Evolutionary conservation across 2,797 vertebrate species (phyloP).

Genomic region (Sparus aurata): DNA sequence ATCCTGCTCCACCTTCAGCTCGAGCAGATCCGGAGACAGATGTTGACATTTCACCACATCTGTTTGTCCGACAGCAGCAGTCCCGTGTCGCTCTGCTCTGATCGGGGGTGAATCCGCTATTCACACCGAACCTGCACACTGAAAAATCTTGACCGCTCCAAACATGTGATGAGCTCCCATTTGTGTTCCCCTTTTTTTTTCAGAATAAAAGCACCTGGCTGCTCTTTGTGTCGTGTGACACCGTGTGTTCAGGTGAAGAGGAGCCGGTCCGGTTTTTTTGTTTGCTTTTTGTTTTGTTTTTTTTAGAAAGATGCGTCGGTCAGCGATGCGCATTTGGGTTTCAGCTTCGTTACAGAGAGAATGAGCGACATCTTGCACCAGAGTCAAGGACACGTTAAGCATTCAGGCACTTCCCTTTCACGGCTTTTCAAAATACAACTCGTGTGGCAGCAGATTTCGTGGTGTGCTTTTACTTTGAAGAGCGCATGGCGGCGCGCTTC

Average conservation of each 20-base stretch:
- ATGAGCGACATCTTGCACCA: slow-evolving; percentile 71
- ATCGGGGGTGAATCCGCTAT: slow-evolving; percentile 32
- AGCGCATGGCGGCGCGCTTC: accelerated
- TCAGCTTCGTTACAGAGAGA: slow-evolving; percentile 55
- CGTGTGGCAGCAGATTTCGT: accelerated
- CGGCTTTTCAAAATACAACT: slow-evolving; percentile 52
- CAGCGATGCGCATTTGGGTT: slow-evolving; percentile 67
- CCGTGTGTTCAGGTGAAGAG: background rate
- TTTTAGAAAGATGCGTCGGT: slow-evolving; percentile 42
- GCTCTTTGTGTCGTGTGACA: background rate
- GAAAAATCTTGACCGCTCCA: slow-evolving; percentile 56
- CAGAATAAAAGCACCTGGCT: slow-evolving; percentile 35
- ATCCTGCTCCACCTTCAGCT: slow-evolving; percentile 70
- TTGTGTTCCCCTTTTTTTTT: slow-evolving; percentile 21
- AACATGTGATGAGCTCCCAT: slow-evolving; percentile 54
- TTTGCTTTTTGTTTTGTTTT: background rate
- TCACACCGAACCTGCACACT: slow-evolving; percentile 46
- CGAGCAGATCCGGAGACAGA: slow-evolving; percentile 68
- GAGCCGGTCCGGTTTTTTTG: background rate
- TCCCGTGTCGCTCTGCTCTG: slow-evolving; percentile 13
- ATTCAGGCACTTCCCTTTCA: slow-evolving; percentile 3
- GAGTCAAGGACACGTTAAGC: background rate
- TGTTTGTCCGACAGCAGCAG: slow-evolving; percentile 47
- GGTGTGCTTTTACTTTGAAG: slow-evolving; percentile 37
- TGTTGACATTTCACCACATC: slow-evolving; percentile 72